Evolutionary conservation across 1,140 invertebrate genomes (phyloP), one percentile per base, ranked within the genome.

Genomic region (Neodiprion fabricii): DNA sequence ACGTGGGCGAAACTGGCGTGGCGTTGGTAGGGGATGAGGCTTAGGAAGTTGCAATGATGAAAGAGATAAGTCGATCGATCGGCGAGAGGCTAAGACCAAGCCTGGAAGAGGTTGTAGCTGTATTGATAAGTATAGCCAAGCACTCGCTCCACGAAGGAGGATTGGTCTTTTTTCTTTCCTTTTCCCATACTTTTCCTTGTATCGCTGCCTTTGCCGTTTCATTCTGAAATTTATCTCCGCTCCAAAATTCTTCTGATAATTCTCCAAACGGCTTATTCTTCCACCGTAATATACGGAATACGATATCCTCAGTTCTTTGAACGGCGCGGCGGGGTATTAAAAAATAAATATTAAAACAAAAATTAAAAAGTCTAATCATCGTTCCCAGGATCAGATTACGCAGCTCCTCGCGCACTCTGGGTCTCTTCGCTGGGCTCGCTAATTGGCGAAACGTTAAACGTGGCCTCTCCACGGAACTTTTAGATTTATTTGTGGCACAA

Each of bases 391-490:
- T 61, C 53, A 61, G 53, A 61, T 61, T 61, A 61, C 53, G 11
- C 53, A 14, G 53, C 53, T 61, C 11, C 28, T 12, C 11, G 53
- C 53, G 53, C 11, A 3, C n/a, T 9, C n/a, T 12, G n/a, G 4
- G n/a, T 61, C 53, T 61, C 53, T 61, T 12, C n/a, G 11, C 53
- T 17, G 11, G 53, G 53, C 53, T 17, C 53, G 53, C 9, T 61
- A 61, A 61, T 61, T 61, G n/a, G 53, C 53, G 53, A 61, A 61
- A 61, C 7, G 53, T 61, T 61, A 61, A 61, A 61, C n/a, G 53
- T 61, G 11, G 53, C 53, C n/a, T 61, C 53, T 61, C 53, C 14
- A 61, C 53, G 53, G n/a, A 61, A 61, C 53, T 61, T 61, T 61
- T 12, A 61, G 53, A 61, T 61, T 12, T 61, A 12, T 12, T 61